Base-by-base conservation (phyloP, 2,797 vertebrate species). In the Hypotaenidia philippensis region DNA sequence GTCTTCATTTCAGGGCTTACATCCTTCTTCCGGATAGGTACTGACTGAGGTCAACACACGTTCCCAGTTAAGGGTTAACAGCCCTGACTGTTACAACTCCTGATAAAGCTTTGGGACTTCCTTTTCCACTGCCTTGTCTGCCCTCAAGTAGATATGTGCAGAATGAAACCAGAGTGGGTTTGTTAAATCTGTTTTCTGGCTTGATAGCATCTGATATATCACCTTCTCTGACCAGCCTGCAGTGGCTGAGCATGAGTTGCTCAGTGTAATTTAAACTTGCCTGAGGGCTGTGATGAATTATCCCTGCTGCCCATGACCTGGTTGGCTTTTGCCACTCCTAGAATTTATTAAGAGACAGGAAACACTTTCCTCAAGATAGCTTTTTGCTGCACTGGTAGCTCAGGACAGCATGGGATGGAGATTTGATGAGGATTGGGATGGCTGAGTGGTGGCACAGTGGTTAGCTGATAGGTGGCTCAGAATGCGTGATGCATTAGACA, bases 181-280 rank as follows among this genome's bases (percentile, higher is more conserved):
- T 71, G 57, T 64, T 69, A 83, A 79, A 92, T 83, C 72, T 87
- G 68, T 87, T 18, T 66, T 83, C 71, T 91, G 45, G 36, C 38
- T 65, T 81, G 53, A 68, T 34, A 57, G 14, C 10, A 55, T 71
- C 61, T 75, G 61, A 85, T 68, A 17, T 68, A 71, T 40, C 79
- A 45, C 47, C 61, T 91, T 89, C 31, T 55, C 60, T 21, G 9
- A 66, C 2, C 11, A 71, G 61, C 38, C 55, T 86, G 29, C 65
- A 83, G 69, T 29, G 23, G 9, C 50, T 86, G 76, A 64, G 25
- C 3, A 0, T 3, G 36, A 85, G 21, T 52, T 78, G 36, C 60
- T 83, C 31, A 16, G 16, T 5, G 36, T 59, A 89, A 70, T 41
- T 66, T 85, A 63, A 77, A 79, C 40, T 63, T 63, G 82, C 41